Evolutionary conservation across 35 echinoderm and acorn worm genomes (phyloP).

Genomic region (Nesometra sesokonis): DNA sequence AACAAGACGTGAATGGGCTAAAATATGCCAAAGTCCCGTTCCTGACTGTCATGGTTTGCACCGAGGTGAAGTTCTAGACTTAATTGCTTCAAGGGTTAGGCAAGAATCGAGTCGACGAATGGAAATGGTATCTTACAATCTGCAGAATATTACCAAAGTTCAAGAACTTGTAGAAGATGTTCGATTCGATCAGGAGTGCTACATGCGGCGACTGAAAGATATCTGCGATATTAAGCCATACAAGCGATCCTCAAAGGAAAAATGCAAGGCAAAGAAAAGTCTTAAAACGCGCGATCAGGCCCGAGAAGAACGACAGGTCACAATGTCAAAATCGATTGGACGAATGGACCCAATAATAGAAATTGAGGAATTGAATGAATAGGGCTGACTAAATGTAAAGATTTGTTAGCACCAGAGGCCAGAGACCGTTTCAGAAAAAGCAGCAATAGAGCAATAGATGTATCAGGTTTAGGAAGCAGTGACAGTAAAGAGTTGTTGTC

Average conservation of each 20-base stretch:
- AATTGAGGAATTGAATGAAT: too few species aligned
- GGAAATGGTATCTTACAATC: background rate
- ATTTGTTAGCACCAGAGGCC: too few species aligned
- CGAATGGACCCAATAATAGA: background rate
- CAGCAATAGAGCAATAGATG: too few species aligned
- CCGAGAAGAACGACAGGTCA: background rate
- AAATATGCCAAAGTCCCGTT: background rate
- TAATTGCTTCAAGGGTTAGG: background rate
- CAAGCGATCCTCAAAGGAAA: background rate
- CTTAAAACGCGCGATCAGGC: background rate
- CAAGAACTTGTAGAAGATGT: background rate
- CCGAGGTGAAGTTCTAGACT: background rate
- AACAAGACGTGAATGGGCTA: background rate
- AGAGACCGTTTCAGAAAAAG: too few species aligned
- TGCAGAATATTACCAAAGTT: background rate
- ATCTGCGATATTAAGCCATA: background rate
- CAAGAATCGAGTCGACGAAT: background rate
- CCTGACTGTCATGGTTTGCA: background rate
- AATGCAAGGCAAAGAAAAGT: background rate
- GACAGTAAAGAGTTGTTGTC: too few species aligned
- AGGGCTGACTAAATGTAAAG: too few species aligned
- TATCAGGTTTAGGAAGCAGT: too few species aligned
- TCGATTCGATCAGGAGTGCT: background rate
- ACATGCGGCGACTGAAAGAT: background rate
- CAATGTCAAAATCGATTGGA: background rate